Percentiles rank a stretch among this genome's conserved stretches.
phyloP scores from a whole-genome alignment of 2,888 invertebrate genomes.

The Cheilosia vulpina region DNA sequence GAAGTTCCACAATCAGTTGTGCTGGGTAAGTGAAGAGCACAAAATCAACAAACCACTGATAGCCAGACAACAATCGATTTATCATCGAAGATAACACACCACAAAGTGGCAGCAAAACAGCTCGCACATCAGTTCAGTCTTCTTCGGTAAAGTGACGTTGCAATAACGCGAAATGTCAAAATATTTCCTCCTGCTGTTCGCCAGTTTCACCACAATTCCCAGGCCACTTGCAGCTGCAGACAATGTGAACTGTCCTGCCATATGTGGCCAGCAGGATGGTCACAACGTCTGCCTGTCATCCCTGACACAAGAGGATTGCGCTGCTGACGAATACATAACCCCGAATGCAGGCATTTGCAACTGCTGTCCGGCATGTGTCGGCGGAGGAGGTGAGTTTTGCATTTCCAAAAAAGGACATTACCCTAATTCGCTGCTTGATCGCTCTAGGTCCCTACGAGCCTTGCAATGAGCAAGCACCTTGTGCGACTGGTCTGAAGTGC shows the following conservation, averaged over 20 bases:
- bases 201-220: slow-evolving; percentile 3
- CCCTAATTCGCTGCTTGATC: not conserved
- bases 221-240: slow-evolving; percentile 4
- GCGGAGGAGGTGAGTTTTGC: slow-evolving; percentile 51
- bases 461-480: slow-evolving; percentile 69
- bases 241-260: slow-evolving; percentile 28
- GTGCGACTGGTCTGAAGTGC: slow-evolving; percentile 81
- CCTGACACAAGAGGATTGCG: slow-evolving; percentile 76
- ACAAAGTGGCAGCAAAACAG: not conserved
- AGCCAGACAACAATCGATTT: slow-evolving; percentile 53
- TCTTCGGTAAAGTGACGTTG: slow-evolving; percentile 16
- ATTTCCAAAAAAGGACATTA: slow-evolving; percentile 2
- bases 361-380: slow-evolving; percentile 84
- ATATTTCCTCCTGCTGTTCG: slow-evolving; percentile 26
- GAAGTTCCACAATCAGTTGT: slow-evolving; percentile 40
- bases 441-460: slow-evolving; percentile 24
- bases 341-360: slow-evolving; percentile 76
- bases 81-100: slow-evolving; percentile 39
- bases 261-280: slow-evolving; percentile 49
- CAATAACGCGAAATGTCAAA: slow-evolving; percentile 40
- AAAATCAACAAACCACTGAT: slow-evolving; percentile 46
- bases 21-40: slow-evolving; percentile 1
- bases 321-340: slow-evolving; percentile 66
- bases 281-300: slow-evolving; percentile 72
- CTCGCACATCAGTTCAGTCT: slow-evolving; percentile 31